phyloP scores from a whole-genome alignment of 1,140 invertebrate species.

The Aradophagus sp. region DNA sequence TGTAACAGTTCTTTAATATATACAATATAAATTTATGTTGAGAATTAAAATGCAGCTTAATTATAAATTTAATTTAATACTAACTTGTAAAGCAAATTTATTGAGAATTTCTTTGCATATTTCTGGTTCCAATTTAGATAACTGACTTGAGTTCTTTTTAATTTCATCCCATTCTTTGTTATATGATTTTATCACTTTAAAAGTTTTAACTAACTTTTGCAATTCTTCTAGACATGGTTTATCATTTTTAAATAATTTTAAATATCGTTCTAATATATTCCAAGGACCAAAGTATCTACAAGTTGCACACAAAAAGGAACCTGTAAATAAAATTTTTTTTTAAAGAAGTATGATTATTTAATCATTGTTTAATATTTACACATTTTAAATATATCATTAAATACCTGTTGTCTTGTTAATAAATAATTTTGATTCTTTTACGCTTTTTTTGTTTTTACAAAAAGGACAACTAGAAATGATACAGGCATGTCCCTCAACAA shows the following conservation, averaged over 20 bases:
- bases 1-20: no score
- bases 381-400: neutral
- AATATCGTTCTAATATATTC: constrained; percentile 28
- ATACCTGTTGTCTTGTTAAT: constrained; percentile 50
- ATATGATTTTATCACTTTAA: constrained; percentile 25
- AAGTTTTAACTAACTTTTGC: constrained; percentile 14
- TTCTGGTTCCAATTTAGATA: constrained; percentile 25
- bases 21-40: no score
- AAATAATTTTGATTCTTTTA: constrained; percentile 41
- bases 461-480: constrained; percentile 41
- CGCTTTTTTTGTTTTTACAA: constrained; percentile 28
- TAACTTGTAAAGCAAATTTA: constrained; percentile 35
- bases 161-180: constrained; percentile 40
- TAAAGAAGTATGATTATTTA: neutral
- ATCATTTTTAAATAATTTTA: constrained; percentile 29
- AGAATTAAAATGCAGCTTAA: no score
- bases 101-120: constrained; percentile 14
- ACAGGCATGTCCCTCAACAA: constrained; percentile 45
- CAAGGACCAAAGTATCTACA: constrained; percentile 38
- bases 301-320: constrained; percentile 32
- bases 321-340: constrained; percentile 21
- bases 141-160: constrained; percentile 10
- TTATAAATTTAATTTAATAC: constrained; percentile 1
- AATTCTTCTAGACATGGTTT: constrained; percentile 20
- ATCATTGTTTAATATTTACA: neutral